Percentiles rank a stretch among this genome's conserved stretches.
Evolutionary conservation across 1,140 invertebrate genomes (phyloP).

Genomic region (Cydia pomonella): DNA sequence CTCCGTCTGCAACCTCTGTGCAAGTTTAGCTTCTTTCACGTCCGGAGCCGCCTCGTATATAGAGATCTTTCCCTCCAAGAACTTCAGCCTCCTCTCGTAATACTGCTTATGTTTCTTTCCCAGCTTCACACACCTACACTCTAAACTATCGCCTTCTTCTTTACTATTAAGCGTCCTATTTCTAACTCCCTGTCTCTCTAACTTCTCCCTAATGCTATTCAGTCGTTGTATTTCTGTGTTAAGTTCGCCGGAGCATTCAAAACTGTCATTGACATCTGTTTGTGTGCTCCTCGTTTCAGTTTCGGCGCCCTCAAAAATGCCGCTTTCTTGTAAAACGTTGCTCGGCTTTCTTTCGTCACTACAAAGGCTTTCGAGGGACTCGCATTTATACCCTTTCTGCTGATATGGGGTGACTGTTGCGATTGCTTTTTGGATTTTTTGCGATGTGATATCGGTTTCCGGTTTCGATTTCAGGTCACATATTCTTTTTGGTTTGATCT

Average conservation of each 20-base stretch:
- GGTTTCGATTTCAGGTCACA: conserved; percentile 66
- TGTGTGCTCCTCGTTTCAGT: conserved; percentile 79
- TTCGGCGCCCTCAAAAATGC: conserved; percentile 83
- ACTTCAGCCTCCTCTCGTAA: conserved; percentile 82
- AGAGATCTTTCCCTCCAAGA: conserved; percentile 82
- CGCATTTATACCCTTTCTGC: conserved; percentile 72
- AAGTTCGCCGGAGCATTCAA: conserved; percentile 73
- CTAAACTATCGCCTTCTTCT: conserved; percentile 64
- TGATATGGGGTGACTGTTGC: conserved; percentile 79
- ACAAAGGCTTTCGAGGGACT: conserved; percentile 68
- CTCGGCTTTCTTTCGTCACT: conserved; percentile 69
- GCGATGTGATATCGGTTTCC: conserved; percentile 66
- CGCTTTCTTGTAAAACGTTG: conserved; percentile 83
- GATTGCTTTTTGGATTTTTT: conserved; percentile 76
- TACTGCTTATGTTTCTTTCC: conserved; percentile 81
- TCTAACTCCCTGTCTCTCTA: conserved; percentile 78
- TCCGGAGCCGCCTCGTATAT: conserved; percentile 83
- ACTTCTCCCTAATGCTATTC: conserved; percentile 81
- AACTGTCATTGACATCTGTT: conserved; percentile 78
- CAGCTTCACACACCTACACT: conserved; percentile 74
- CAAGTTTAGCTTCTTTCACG: conserved; percentile 80
- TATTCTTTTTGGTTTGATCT: conserved; percentile 73
- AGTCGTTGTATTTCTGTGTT: conserved; percentile 82
- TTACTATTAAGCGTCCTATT: conserved; percentile 75
- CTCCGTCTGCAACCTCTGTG: conserved; percentile 82